Percentiles rank a stretch among this genome's conserved stretches.
These are phyloP conservation scores for Macrobrachium nipponense DNA, from an alignment of 1,140 invertebrate genomes.

Conservation along the genomic window DNA sequence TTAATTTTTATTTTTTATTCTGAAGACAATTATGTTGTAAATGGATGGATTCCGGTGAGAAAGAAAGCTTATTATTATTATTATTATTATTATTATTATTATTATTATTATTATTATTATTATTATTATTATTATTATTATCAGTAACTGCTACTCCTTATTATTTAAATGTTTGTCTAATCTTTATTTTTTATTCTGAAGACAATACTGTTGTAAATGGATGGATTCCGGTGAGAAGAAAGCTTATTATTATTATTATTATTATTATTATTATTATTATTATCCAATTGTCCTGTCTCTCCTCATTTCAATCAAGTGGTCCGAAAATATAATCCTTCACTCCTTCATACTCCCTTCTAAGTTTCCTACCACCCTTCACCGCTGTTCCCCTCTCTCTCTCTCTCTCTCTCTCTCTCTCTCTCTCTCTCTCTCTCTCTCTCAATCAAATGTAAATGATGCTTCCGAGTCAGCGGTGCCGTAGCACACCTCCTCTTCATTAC, in stretches of 20 bases:
- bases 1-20: too few relatives aligned
- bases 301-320: neutral
- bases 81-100: neutral
- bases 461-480: too few relatives aligned
- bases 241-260: neutral
- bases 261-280: neutral
- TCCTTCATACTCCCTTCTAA: slow-evolving; percentile 4
- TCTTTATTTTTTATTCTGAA: too few relatives aligned
- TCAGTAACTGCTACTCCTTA: too few relatives aligned
- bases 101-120: neutral
- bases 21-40: too few relatives aligned
- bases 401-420: slow-evolving; percentile 35
- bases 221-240: too few relatives aligned
- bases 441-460: neutral
- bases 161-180: too few relatives aligned
- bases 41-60: too few relatives aligned
- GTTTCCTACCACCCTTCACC: neutral
- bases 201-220: too few relatives aligned
- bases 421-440: slow-evolving; percentile 27
- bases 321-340: neutral
- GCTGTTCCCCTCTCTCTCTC: too few relatives aligned
- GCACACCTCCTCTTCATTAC: too few relatives aligned
- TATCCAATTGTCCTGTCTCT: neutral
- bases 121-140: neutral
- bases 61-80: neutral